Evolutionary conservation across 2,113 vertebrate species (phyloP), one percentile per base, ranked within the genome.

Genomic region (Psittacus erithacus): DNA sequence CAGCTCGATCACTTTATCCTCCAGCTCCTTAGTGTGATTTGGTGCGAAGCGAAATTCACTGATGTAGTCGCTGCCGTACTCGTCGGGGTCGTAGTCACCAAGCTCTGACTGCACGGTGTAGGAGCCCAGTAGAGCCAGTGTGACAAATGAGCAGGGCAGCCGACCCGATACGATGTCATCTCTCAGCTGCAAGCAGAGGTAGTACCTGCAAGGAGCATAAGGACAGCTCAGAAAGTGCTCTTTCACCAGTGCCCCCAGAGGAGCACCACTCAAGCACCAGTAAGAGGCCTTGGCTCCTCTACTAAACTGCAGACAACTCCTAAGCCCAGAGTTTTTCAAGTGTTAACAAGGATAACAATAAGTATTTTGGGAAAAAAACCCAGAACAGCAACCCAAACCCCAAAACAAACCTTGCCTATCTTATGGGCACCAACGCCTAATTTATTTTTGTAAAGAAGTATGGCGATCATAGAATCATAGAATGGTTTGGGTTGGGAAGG

Each of bases 101-200:
- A 99, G 98, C 86, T 99, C 99, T 0, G 99, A 99, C 97, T 99
- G 99, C 44, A 99, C 99, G 0, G 99, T 99, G 96, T 99, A 99
- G 24, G 99, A 99, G 78, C 99, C 99, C 97, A 99, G 96, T 60
- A 99, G 97, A 2, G 99, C 98, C 71, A 99, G 98, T 0, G 99
- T 99, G 96, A 99, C 98, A 0, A 99, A 99, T 3, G 99, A 99
- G 97, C 99, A 99, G 47, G 99, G 99, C 92, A 99, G 98, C 39
- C 99, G 98, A 6, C 99, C 99, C 0, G 99, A 99, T 41, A 99
- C 98, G 3, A 99, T 99, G 82, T 99, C 99, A 50, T 99, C 99
- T 63, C 99, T 97, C 90, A 99, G 96, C 96, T 99, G 99, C 88
- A 99, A 97, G 97, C 99, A 99, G 97, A 99, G 98, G 98, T 99